These are phyloP conservation scores for Pristionchus entomophagus DNA, from an alignment of 2,888 invertebrate genomes.

Conservation along the genomic window DNA sequence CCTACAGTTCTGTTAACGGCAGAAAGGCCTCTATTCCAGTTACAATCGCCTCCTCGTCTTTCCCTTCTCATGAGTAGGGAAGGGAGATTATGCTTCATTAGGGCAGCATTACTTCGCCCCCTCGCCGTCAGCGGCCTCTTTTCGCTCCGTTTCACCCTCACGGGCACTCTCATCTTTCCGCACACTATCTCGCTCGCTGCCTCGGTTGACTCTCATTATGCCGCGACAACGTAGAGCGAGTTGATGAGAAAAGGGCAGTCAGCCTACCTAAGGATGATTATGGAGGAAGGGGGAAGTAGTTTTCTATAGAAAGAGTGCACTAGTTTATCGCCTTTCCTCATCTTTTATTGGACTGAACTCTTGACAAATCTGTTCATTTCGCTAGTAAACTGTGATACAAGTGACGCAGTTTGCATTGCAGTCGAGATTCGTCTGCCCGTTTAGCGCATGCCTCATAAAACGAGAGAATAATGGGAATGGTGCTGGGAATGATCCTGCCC, in stretches of 20 bases:
- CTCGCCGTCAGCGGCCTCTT: conserved; percentile 34
- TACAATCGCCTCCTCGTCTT: neutral
- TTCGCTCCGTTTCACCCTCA: conserved; percentile 35
- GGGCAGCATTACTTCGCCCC: conserved; percentile 44
- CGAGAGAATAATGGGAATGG: neutral
- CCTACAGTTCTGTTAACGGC: too few relatives aligned
- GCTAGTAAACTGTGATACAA: too few relatives aligned
- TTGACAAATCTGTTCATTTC: too few relatives aligned
- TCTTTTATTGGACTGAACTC: too few relatives aligned
- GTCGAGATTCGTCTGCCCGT: neutral
- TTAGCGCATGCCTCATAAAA: conserved; percentile 24
- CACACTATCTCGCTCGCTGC: neutral
- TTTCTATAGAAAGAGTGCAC: too few relatives aligned
- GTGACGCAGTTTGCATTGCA: too few relatives aligned
- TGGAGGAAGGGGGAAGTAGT: neutral
- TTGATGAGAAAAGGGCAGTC: conserved; percentile 32
- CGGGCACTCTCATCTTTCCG: conserved; percentile 31
- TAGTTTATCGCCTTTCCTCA: too few relatives aligned
- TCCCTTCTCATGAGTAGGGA: neutral
- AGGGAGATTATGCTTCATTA: conserved; percentile 34
- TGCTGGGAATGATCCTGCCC: neutral
- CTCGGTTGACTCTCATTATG: neutral
- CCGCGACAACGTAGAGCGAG: neutral
- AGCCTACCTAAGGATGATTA: neutral
- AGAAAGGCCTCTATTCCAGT: too few relatives aligned